Base-by-base conservation (phyloP, 30 jellyfish, hydroid and myxozoan genomes). In the Mastigias papua region DNA sequence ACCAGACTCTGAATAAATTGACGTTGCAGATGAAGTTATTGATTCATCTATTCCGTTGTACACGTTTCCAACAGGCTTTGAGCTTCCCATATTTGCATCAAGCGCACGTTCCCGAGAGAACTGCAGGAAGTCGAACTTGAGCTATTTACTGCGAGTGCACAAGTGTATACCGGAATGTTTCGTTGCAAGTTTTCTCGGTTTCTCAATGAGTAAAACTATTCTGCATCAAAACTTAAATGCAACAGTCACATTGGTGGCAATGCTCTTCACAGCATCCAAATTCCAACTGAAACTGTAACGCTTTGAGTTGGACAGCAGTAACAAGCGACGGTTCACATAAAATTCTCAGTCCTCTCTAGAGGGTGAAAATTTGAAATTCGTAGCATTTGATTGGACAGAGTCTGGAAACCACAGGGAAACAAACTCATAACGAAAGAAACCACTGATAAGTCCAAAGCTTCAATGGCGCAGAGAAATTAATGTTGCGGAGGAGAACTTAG, bases 391-490 rank as follows among this genome's bases (percentile, higher is more conserved):
- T 20, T 63, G 37, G 48, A 29, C 46, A 57, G 49, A 48, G 88
- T n/a, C 94, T 85, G 94, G 94, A 86, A 75, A 54, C 94, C 78
- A 85, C 94, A 85, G 94, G 88, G 94, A 42, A 22, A 19, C 69
- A 57, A 57, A 57, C 54, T 4, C 54, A 4, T 15, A n/a, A n/a
- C n/a, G n/a, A n/a, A n/a, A n/a, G n/a, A n/a, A n/a, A n/a, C n/a
- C n/a, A n/a, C n/a, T n/a, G n/a, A n/a, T n/a, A n/a, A n/a, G n/a
- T n/a, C n/a, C n/a, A n/a, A n/a, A n/a, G n/a, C n/a, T n/a, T n/a
- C n/a, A n/a, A n/a, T n/a, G n/a, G n/a, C n/a, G n/a, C n/a, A n/a
- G 30, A 20, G 25, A 42, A 3, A 0, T 19, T 7, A 7, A 26
- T 65, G 42, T 17, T 10, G 22, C 48, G 19, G 37, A 7, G 77